Base-by-base conservation (phyloP, 2,797 vertebrate genomes). In the Sebastes nivosus region DNA sequence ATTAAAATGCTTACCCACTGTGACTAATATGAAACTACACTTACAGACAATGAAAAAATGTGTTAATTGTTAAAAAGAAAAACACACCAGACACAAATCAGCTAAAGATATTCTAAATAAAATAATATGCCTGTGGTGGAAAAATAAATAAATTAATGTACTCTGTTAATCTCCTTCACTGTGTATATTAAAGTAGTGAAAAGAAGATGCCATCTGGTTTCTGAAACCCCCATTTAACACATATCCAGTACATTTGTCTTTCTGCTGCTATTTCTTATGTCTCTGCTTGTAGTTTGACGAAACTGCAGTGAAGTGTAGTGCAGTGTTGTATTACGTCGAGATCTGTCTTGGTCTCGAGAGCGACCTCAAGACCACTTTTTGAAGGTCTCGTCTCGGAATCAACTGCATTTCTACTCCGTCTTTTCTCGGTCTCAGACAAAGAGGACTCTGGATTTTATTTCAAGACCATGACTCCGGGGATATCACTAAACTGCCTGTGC, bases 131-230 rank as follows among this genome's bases (percentile, higher is more conserved):
- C n/a, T n/a, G 5, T 63, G 14, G 1, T 4, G 25, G 38, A 22
- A 18, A n/a, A 58, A 42, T 36, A 25, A 67, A 73, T 61, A 52
- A 20, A 52, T 52, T 0, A 46, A 46, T 46, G 42, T 8, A 20
- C 36, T 70, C 6, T 8, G 25, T 67, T 63, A 34, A 57, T 72
- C 32, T 42, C 36, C n/a, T 30, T 27, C 8, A 24, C 29, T 65
- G 57, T 67, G 63, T 36, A 36, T 64, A 22, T 25, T 57, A 18
- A 64, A 69, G 36, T 10, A 66, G 9, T 59, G 29, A 42, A 52
- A 75, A 32, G 4, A 79, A 24, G 22, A 67, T 8, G 25, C 57
- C 67, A 72, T 72, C 73, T 80, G 50, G 50, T 34, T 54, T 34
- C 20, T 30, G 3, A 50, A 63, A 50, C 46, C 1, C 50, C 36